These are phyloP conservation scores for Laodelphax striatellus DNA, from an alignment of 1,140 invertebrate genomes.

Conservation along the genomic window DNA sequence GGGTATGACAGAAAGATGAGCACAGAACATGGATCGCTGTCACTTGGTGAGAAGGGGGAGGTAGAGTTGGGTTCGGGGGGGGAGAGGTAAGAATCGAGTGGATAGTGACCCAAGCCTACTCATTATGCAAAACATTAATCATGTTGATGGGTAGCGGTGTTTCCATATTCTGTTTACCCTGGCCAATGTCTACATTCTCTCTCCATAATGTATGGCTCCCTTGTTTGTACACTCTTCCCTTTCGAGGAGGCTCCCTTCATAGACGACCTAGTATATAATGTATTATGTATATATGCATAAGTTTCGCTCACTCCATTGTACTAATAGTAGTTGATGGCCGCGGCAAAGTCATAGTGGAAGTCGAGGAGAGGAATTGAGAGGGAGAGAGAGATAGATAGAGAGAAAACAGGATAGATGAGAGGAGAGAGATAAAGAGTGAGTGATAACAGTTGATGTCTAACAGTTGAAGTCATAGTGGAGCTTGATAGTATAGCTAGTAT, in stretches of 20 bases:
- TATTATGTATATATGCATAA: slow-evolving; percentile 3
- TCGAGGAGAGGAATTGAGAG: neutral
- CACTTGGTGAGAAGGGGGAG: neutral
- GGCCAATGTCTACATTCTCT: neutral
- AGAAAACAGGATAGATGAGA: neutral
- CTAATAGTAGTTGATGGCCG: neutral
- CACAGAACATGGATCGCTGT: neutral
- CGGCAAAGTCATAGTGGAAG: no score
- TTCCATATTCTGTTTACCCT: slow-evolving; percentile 3
- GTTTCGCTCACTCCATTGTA: slow-evolving; percentile 1
- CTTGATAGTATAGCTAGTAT: no score
- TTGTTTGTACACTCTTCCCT: neutral
- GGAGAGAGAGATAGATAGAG: neutral
- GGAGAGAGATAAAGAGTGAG: no score
- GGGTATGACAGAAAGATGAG: neutral
- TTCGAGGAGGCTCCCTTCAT: no score
- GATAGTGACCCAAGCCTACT: neutral
- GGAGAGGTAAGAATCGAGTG: neutral
- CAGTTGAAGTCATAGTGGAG: no score
- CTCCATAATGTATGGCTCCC: slow-evolving; percentile 1
- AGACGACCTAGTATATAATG: neutral
- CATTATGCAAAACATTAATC: slow-evolving; percentile 4
- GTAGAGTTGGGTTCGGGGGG: neutral
- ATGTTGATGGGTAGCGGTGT: neutral
- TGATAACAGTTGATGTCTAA: no score